A percentile compares a stretch with the other conserved stretches of the same genome.
Evolutionary conservation across 2,888 invertebrate species (phyloP).

Genomic region (Galeopsomyia nigrocyanea): DNA sequence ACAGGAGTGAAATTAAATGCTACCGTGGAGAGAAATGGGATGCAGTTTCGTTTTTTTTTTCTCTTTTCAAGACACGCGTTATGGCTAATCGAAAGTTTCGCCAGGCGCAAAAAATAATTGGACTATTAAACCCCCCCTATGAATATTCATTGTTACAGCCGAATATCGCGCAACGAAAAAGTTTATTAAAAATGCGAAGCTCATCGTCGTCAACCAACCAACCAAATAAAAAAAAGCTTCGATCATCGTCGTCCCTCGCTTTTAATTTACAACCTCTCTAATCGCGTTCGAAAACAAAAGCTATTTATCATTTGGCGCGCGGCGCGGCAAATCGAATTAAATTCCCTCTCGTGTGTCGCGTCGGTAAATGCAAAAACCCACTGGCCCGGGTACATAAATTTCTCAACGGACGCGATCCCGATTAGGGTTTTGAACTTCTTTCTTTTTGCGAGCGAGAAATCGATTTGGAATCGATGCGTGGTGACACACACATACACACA

Average conservation of each 20-base stretch:
- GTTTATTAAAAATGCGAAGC: slow-evolving; percentile 26
- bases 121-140: background rate
- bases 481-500: no score
- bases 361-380: background rate
- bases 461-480: slow-evolving; percentile 3
- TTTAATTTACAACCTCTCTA: slow-evolving; percentile 41
- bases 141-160: slow-evolving; percentile 11
- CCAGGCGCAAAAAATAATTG: background rate
- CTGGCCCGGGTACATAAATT: slow-evolving; percentile 37
- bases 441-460: slow-evolving; percentile 6
- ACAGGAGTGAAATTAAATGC: background rate
- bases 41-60: no score
- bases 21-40: background rate
- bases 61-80: background rate
- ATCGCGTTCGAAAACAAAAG: slow-evolving; percentile 42
- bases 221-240: slow-evolving; percentile 3
- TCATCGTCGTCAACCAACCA: slow-evolving; percentile 20
- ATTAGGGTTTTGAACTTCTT: slow-evolving; percentile 29
- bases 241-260: slow-evolving; percentile 26
- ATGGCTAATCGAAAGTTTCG: background rate
- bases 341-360: slow-evolving; percentile 10
- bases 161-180: background rate
- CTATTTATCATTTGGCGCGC: slow-evolving; percentile 40
- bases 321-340: slow-evolving; percentile 35
- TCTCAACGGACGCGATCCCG: slow-evolving; percentile 6